Conservation (phyloP, 2,797 vertebrate species). For the Betta splendens region DNA sequence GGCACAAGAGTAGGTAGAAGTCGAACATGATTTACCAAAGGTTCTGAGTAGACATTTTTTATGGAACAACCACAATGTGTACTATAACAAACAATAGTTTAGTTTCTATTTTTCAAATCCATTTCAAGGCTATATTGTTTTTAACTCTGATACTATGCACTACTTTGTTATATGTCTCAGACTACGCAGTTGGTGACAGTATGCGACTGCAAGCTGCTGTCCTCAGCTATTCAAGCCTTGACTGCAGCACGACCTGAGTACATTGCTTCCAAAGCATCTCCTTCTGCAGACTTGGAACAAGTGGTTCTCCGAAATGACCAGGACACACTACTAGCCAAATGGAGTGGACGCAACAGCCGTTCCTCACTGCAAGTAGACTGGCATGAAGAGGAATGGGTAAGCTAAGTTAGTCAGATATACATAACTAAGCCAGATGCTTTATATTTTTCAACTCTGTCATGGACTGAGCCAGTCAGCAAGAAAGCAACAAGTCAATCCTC, state of each 20-base stretch:
- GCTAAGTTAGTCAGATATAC: too few species aligned
- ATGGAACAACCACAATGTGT: neutral
- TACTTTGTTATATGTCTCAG: conserved; percentile 78
- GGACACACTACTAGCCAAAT: conserved; percentile 94
- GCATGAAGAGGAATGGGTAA: conserved; percentile 97
- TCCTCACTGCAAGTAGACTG: conserved; percentile 92
- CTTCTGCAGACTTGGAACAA: conserved; percentile 91
- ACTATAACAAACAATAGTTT: neutral
- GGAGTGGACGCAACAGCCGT: conserved; percentile 91
- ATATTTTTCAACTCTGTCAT: too few species aligned
- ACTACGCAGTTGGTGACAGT: conserved; percentile 95
- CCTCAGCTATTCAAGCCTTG: conserved; percentile 92
- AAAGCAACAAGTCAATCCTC: too few species aligned
- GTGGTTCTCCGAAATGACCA: conserved; percentile 97
- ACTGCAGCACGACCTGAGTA: conserved; percentile 95
- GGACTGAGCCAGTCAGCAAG: too few species aligned
- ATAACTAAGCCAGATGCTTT: too few species aligned
- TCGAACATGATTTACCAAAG: neutral
- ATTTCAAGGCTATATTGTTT: too few species aligned
- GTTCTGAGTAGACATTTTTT: too few species aligned
- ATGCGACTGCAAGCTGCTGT: conserved; percentile 95
- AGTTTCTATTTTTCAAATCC: neutral
- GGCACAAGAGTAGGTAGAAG: neutral
- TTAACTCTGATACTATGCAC: too few species aligned
- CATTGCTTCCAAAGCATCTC: conserved; percentile 94